Base-by-base conservation (phyloP, 1,140 invertebrate species). In the Adoxophyes honmai region DNA sequence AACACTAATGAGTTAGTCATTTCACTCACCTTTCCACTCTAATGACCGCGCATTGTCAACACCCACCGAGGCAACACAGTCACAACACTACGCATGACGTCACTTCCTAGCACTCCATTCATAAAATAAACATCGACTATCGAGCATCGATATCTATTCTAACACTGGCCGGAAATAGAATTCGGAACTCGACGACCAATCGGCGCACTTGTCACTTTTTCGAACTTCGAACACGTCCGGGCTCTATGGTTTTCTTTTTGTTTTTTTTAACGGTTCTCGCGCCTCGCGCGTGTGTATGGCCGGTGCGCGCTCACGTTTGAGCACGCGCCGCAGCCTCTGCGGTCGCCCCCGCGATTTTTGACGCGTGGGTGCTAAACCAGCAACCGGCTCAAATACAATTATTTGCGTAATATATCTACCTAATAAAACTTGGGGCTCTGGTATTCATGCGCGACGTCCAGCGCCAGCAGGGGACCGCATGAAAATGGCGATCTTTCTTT, bases 41-140 rank as follows among this genome's bases (percentile, higher is more conserved):
- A 88, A 86, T 85, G 80, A 79, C 70, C 70, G 63, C 70, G 66
- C 85, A 86, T 86, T 82, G 85, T 88, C 80, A 82, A 75, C 75
- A 76, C 71, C 74, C 77, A 73, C 70, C 66, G 63, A 62, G 59
- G 60, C 62, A 63, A 60, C 62, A 68, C 73, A 74, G 71, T 72
- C 82, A 83, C 82, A 86, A 78, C 83, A 85, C 82, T 86, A 86
- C 59, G 59, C 85, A 88, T 88, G 80, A 84, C 81, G 81, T 88
- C 83, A 86, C 81, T 79, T 81, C 78, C 79, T 78, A 78, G 57
- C 79, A 78, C 81, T 83, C 75, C 85, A 88, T 88, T 88, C 85
- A 88, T 84, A 80, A 85, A 82, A 70, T 61, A 66, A 64, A 54
- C 21, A 71, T 74, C 68, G 68, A 78, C 59, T 64, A 78, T 73